Conservation (phyloP, 2,888 invertebrate species). For the Exocentrus adspersus region DNA sequence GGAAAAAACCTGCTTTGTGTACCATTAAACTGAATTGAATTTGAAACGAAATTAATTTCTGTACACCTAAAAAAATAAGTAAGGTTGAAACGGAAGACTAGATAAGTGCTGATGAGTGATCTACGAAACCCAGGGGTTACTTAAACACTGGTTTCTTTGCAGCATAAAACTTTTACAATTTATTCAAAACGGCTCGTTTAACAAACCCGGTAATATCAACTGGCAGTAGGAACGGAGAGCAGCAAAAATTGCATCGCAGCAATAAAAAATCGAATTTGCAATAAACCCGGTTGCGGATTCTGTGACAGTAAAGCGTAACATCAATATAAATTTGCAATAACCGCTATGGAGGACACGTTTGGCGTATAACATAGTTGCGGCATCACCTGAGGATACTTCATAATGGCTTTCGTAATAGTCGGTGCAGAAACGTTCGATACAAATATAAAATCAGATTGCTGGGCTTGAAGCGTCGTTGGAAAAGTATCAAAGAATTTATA, state of each 20-base stretch:
- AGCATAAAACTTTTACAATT: too few relatives aligned
- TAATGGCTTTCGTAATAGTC: neutral
- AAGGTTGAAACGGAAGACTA: neutral
- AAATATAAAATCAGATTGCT: neutral
- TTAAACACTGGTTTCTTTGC: too few relatives aligned
- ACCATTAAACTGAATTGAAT: neutral
- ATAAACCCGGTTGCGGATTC: constrained; percentile 21
- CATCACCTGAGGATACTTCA: constrained; percentile 23
- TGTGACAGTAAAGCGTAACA: constrained; percentile 13
- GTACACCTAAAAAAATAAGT: neutral
- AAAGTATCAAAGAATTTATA: too few relatives aligned
- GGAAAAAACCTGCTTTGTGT: neutral
- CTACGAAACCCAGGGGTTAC: neutral
- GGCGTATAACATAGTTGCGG: constrained; percentile 12
- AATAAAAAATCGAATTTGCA: constrained; percentile 23
- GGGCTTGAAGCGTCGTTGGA: too few relatives aligned
- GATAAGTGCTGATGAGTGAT: neutral
- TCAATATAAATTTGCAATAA: constrained; percentile 21
- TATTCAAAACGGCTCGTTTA: neutral
- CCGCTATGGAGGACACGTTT: constrained; percentile 14
- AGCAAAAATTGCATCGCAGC: constrained; percentile 7
- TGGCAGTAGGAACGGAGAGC: neutral
- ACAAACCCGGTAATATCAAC: neutral
- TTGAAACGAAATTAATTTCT: neutral
- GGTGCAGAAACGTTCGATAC: neutral